phyloP scores from a whole-genome alignment of 2,113 vertebrate genomes.

The Rallus limicola region DNA sequence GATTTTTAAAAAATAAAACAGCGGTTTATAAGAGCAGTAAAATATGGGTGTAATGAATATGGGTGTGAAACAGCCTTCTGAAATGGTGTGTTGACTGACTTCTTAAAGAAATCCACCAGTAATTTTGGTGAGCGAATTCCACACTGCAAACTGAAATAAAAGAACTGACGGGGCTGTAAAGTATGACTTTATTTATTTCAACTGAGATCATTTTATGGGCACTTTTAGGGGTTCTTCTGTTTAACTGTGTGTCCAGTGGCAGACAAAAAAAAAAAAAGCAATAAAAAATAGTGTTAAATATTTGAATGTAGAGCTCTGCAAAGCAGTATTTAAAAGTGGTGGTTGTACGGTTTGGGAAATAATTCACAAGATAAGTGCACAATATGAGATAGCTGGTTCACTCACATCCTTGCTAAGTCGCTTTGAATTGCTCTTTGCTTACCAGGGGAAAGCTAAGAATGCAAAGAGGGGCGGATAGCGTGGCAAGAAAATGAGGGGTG shows the following conservation, averaged over 20 bases:
- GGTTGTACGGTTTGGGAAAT: not conserved
- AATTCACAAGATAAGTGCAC: accelerated
- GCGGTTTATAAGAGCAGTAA: not conserved
- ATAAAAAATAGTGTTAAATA: not conserved
- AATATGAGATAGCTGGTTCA: not conserved
- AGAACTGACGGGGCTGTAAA: not conserved
- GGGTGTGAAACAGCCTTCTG: not conserved
- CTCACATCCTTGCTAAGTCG: not conserved
- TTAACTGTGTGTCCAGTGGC: not conserved
- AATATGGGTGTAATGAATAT: not conserved
- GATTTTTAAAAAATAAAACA: not conserved
- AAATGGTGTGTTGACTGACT: not conserved
- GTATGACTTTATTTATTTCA: not conserved
- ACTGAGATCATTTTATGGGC: not conserved
- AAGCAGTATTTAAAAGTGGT: not conserved
- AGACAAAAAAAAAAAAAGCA: not conserved
- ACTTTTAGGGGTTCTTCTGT: not conserved
- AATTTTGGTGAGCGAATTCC: not conserved
- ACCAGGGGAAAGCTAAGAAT: not conserved
- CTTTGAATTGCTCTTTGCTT: not conserved
- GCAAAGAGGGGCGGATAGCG: not conserved
- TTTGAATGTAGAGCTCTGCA: not conserved
- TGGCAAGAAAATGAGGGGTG: not conserved
- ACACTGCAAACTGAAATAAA: not conserved
- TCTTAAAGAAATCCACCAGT: not conserved